Evolutionary conservation across 2,113 vertebrate genomes (phyloP).

Genomic region (Cichladusa arquata): DNA sequence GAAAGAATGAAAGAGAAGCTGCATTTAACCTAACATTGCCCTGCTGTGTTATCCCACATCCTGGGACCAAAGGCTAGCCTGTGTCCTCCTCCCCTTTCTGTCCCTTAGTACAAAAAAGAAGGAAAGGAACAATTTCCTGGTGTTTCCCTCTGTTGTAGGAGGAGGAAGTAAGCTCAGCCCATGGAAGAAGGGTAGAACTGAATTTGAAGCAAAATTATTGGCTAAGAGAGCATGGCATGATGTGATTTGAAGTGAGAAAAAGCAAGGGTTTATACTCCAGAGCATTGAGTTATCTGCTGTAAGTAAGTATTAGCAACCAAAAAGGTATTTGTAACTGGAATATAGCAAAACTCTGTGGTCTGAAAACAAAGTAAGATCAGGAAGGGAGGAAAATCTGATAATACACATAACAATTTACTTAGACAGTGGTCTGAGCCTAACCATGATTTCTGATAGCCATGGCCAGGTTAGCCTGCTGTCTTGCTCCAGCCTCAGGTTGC

Average conservation of each 20-base stretch:
- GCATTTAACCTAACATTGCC: background rate
- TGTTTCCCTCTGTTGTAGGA: background rate
- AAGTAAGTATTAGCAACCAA: background rate
- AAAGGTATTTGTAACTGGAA: background rate
- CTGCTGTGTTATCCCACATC: background rate
- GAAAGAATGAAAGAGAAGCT: background rate
- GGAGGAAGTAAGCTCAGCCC: background rate
- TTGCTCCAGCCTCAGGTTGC: background rate
- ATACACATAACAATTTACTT: background rate
- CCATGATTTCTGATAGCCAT: background rate
- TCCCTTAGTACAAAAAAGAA: background rate
- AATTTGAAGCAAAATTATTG: background rate
- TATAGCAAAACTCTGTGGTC: background rate
- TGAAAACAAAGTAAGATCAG: background rate
- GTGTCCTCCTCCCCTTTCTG: background rate
- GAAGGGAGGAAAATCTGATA: background rate
- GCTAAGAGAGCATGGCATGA: background rate
- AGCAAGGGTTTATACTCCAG: background rate
- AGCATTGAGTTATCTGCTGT: background rate
- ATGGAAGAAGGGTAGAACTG: background rate
- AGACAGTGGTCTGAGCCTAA: background rate
- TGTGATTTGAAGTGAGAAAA: background rate
- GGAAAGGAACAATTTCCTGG: background rate
- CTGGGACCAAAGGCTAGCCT: background rate
- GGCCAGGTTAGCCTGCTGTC: background rate